phyloP scores from a whole-genome alignment of 92 coral and sea anemone genomes.

The Phenganax subtilis region DNA sequence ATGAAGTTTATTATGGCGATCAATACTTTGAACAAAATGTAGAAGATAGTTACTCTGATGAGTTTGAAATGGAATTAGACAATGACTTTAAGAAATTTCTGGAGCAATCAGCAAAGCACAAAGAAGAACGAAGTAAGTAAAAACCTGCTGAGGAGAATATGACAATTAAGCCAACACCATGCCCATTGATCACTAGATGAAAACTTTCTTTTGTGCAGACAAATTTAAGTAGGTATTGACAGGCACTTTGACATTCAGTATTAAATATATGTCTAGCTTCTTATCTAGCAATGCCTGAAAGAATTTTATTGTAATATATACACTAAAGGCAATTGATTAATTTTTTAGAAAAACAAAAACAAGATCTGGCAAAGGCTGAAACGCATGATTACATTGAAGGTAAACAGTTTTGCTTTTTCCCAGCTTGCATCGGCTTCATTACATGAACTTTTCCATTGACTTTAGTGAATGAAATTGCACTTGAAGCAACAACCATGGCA shows the following conservation, averaged over 20 bases:
- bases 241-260: too few relatives aligned
- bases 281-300: too few relatives aligned
- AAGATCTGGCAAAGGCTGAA: constrained; percentile 22
- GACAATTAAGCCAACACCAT: too few relatives aligned
- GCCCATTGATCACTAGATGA: too few relatives aligned
- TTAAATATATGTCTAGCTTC: too few relatives aligned
- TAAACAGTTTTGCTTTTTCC: constrained; percentile 5
- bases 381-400: constrained; percentile 83
- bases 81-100: constrained; percentile 73
- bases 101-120: constrained; percentile 83
- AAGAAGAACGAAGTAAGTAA: constrained; percentile 66
- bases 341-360: constrained; percentile 6
- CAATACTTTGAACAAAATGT: constrained; percentile 3
- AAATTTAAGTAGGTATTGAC: too few relatives aligned
- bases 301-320: too few relatives aligned
- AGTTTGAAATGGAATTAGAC: constrained; percentile 68
- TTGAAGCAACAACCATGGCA: constrained; percentile 71
- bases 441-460: neutral
- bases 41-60: constrained; percentile 23
- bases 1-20: neutral
- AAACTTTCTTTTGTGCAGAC: too few relatives aligned
- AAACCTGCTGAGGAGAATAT: neutral
- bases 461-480: constrained; percentile 65
- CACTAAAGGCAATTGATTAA: neutral
- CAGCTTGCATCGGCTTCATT: neutral